These are phyloP conservation scores for Holothuria scabra DNA, from an alignment of 53 echinoderm and acorn worm genomes.

Conservation along the genomic window DNA sequence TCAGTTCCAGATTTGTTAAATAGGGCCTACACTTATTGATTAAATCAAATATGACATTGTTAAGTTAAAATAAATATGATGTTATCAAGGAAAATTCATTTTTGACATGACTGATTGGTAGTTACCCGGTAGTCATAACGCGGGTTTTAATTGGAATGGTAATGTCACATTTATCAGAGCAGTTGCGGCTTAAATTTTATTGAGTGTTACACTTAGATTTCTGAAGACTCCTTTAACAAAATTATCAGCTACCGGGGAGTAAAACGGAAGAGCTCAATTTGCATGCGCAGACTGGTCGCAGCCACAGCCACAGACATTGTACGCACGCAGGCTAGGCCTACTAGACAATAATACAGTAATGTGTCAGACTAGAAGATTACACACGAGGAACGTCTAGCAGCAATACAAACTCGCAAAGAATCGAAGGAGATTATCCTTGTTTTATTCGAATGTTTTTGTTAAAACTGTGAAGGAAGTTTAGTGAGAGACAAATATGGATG, in stretches of 20 bases:
- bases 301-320: too few relatives aligned
- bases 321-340: slow-evolving; percentile 18
- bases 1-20: too few relatives aligned
- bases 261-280: slow-evolving; percentile 50
- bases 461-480: background rate
- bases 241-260: slow-evolving; percentile 24
- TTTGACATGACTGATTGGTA: too few relatives aligned
- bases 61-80: too few relatives aligned
- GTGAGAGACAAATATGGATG: slow-evolving; percentile 78
- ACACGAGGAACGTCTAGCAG: background rate
- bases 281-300: slow-evolving; percentile 39
- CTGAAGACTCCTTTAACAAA: slow-evolving; percentile 26
- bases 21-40: too few relatives aligned
- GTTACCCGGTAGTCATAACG: too few relatives aligned
- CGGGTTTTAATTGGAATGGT: too few relatives aligned
- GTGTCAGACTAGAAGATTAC: slow-evolving; percentile 42
- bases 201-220: background rate
- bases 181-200: too few relatives aligned
- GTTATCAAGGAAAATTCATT: too few relatives aligned
- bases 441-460: background rate
- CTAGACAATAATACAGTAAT: slow-evolving; percentile 41
- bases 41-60: too few relatives aligned
- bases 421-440: background rate
- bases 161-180: too few relatives aligned
- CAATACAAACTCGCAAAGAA: background rate